phyloP scores from a whole-genome alignment of 2,888 invertebrate genomes.

The Acleris laterana region DNA sequence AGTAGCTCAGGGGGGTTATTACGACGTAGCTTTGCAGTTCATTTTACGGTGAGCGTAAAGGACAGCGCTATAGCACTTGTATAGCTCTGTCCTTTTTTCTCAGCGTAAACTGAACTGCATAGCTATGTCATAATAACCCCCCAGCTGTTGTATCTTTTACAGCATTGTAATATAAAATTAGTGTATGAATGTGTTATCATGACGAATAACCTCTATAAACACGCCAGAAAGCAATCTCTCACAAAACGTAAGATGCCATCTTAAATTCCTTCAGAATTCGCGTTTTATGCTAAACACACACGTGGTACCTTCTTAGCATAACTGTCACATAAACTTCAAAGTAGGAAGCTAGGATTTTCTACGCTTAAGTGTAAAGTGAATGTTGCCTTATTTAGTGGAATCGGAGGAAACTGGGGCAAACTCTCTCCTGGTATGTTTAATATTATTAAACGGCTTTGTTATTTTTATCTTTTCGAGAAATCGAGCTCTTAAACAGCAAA shows the following conservation, averaged over 20 bases:
- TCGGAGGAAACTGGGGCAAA: conserved; percentile 6
- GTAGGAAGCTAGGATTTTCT: conserved; percentile 29
- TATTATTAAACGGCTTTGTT: background rate
- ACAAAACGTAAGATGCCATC: conserved; percentile 17
- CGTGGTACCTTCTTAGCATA: conserved; percentile 34
- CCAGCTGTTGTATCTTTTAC: too few species aligned
- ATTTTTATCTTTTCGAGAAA: background rate
- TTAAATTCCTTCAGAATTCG: conserved; percentile 28
- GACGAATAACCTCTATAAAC: conserved; percentile 6
- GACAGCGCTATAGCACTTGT: too few species aligned
- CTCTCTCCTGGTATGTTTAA: background rate
- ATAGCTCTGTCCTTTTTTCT: too few species aligned
- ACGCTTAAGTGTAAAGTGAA: conserved; percentile 27
- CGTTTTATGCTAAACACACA: conserved; percentile 30
- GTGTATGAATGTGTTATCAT: background rate
- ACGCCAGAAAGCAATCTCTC: conserved; percentile 4
- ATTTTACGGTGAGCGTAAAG: too few species aligned
- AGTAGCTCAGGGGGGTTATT: too few species aligned
- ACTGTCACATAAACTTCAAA: conserved; percentile 33
- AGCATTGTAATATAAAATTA: background rate
- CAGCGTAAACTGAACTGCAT: too few species aligned
- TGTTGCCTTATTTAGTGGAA: conserved; percentile 14
- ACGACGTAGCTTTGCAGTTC: too few species aligned
- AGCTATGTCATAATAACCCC: too few species aligned
- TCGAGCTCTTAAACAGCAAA: too few species aligned